Conservation (phyloP, 1,140 invertebrate genomes). For the Eufriesea mexicana region DNA sequence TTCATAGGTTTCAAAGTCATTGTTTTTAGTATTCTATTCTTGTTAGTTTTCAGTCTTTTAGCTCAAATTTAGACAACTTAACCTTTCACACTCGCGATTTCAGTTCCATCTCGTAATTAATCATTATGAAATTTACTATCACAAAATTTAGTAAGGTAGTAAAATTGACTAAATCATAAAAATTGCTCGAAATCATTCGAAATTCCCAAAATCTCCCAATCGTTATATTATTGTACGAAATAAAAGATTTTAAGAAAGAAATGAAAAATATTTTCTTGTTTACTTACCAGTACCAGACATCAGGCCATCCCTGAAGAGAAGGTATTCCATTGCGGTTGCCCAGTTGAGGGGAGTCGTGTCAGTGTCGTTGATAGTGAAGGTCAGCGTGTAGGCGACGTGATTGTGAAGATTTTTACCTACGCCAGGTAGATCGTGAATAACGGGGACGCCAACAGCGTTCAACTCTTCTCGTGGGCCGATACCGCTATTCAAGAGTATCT, state of each 20-base stretch:
- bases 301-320: conserved; percentile 91
- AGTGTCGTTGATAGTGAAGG: conserved; percentile 91
- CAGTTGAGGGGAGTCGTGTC: conserved; percentile 91
- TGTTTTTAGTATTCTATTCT: no score
- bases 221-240: no score
- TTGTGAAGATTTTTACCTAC: conserved; percentile 95
- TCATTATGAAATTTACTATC: no score
- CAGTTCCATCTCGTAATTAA: no score
- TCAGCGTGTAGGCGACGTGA: conserved; percentile 90
- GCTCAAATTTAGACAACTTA: no score
- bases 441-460: conserved; percentile 84
- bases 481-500: conserved; percentile 92
- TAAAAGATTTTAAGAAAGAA: background rate
- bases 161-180: no score
- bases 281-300: conserved; percentile 90
- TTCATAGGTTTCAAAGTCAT: no score
- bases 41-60: no score
- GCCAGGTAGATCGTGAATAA: conserved; percentile 89
- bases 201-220: no score
- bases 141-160: no score
- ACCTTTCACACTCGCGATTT: no score
- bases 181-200: no score
- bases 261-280: background rate
- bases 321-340: conserved; percentile 93
- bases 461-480: conserved; percentile 90